Percentiles rank a stretch among this genome's conserved stretches.
phyloP scores from a whole-genome alignment of 2,888 invertebrate genomes.

The Temnothorax ravouxi region DNA sequence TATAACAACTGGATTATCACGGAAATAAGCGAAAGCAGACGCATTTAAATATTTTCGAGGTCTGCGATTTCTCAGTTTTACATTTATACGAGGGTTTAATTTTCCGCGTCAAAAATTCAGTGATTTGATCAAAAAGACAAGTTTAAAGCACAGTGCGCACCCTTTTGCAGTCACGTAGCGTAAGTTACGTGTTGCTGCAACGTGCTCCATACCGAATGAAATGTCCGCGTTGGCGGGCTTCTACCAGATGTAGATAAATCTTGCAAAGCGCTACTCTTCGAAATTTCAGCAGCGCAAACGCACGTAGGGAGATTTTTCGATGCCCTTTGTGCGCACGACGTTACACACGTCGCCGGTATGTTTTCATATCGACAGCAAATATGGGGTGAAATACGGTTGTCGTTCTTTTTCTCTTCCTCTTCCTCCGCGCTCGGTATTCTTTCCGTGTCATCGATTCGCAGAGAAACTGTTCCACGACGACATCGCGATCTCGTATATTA shows the following conservation, averaged over 20 bases:
- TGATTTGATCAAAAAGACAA: constrained; percentile 41
- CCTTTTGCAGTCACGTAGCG: constrained; percentile 29
- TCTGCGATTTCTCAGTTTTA: neutral
- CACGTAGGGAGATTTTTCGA: constrained; percentile 42
- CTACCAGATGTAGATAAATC: constrained; percentile 52
- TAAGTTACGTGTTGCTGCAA: constrained; percentile 46
- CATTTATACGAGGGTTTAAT: constrained; percentile 46
- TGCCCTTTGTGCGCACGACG: constrained; percentile 42
- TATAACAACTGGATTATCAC: neutral
- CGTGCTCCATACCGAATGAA: constrained; percentile 1
- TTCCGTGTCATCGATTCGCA: constrained; percentile 52
- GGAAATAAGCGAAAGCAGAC: neutral
- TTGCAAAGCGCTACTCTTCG: constrained; percentile 43
- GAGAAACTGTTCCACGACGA: constrained; percentile 32
- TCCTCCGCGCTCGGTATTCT: constrained; percentile 27
- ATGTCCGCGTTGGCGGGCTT: constrained; percentile 17
- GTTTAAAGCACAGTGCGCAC: constrained; percentile 42
- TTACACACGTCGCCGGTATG: constrained; percentile 47
- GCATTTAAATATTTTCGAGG: neutral
- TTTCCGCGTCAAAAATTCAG: constrained; percentile 65
- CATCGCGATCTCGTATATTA: constrained; percentile 44
- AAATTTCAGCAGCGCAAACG: constrained; percentile 41
- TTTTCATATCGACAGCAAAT: constrained; percentile 55
- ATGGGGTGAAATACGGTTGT: constrained; percentile 43
- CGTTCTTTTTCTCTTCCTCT: constrained; percentile 24